A percentile compares a stretch with the other conserved stretches of the same genome.
These are phyloP conservation scores for Syngnathus rostellatus DNA, from an alignment of 2,797 vertebrate genomes.

Conservation along the genomic window DNA sequence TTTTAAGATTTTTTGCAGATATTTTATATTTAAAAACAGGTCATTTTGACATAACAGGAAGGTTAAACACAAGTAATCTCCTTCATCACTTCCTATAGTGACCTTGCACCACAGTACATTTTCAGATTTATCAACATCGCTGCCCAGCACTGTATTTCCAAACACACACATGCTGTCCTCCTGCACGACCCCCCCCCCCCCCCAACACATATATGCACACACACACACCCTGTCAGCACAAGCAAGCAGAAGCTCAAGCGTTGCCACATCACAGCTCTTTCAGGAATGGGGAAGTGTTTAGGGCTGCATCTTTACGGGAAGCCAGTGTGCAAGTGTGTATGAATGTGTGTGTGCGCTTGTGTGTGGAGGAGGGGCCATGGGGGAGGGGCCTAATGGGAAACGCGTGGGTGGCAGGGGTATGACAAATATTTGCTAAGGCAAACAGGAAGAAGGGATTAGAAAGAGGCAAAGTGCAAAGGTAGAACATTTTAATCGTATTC, in stretches of 20 bases:
- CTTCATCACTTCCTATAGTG: conserved; percentile 2
- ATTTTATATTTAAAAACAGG: background rate
- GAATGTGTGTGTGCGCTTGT: background rate
- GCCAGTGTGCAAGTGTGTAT: conserved; percentile 8
- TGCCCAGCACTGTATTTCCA: background rate
- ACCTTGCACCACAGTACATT: background rate
- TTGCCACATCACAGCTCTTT: conserved; percentile 60
- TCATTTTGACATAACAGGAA: background rate
- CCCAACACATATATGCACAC: conserved; percentile 6
- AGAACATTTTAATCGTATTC: conserved; percentile 38
- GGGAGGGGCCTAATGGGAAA: conserved; percentile 65
- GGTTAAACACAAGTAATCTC: background rate
- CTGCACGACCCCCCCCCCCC: background rate
- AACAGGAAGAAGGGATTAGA: conserved; percentile 11
- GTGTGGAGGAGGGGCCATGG: background rate
- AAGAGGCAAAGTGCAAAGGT: conserved; percentile 40
- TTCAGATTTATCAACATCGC: background rate
- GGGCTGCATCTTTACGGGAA: conserved; percentile 70
- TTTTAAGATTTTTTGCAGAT: background rate
- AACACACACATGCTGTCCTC: background rate
- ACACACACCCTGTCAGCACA: conserved; percentile 3
- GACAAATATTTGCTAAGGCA: conserved; percentile 57
- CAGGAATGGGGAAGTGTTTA: conserved; percentile 73
- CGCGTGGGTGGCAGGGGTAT: conserved; percentile 41
- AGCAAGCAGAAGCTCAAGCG: conserved; percentile 54